These are phyloP conservation scores for Onychorhynchus coronatus DNA, from an alignment of 2,113 vertebrate genomes.

Conservation along the genomic window DNA sequence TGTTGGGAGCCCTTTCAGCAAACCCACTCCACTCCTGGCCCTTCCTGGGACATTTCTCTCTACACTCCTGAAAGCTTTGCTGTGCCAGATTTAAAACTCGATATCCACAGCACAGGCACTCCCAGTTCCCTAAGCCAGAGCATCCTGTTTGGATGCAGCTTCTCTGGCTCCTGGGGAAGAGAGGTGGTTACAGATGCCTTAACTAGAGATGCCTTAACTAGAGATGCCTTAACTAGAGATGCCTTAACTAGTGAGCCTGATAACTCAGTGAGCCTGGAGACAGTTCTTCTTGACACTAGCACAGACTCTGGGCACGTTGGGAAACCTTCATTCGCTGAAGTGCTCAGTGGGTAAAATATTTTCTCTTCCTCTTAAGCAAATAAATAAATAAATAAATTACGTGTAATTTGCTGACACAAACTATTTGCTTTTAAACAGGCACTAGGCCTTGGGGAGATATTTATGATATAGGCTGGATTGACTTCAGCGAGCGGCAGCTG, in stretches of 20 bases:
- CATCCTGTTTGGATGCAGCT: neutral
- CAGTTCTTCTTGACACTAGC: neutral
- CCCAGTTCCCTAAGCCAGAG: neutral
- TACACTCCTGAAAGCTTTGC: neutral
- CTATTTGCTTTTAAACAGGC: conserved; percentile 30
- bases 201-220: neutral
- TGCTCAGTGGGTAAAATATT: neutral
- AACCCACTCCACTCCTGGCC: neutral
- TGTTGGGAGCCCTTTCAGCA: neutral
- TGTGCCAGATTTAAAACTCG: neutral
- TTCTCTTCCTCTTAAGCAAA: neutral
- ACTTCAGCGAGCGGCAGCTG: conserved; percentile 54
- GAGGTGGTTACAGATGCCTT: neutral
- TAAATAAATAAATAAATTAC: conserved; percentile 29
- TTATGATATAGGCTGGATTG: conserved; percentile 23
- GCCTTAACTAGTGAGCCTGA: no score
- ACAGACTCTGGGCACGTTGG: neutral
- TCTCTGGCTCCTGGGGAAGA: neutral
- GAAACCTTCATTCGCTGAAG: neutral
- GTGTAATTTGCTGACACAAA: conserved; percentile 48
- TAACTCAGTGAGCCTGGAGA: neutral
- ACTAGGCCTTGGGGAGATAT: conserved; percentile 25
- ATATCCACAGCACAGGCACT: neutral
- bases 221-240: neutral
- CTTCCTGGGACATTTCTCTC: neutral